Conservation (phyloP, 2,797 vertebrate genomes). For the Diceros bicornis region DNA sequence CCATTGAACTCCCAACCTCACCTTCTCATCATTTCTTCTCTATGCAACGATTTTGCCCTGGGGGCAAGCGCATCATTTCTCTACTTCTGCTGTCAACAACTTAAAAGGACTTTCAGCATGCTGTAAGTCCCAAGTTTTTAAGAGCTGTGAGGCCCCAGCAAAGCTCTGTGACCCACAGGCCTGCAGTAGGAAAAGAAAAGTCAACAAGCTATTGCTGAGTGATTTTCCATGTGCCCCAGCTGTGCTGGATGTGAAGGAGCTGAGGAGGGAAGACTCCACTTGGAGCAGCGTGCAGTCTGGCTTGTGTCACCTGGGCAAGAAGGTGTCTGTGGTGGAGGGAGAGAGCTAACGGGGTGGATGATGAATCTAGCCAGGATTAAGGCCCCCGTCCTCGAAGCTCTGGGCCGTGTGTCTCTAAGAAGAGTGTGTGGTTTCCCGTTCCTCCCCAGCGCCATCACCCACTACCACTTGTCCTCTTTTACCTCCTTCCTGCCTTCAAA, state of each 20-base stretch:
- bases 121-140: not conserved
- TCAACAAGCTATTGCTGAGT: not conserved
- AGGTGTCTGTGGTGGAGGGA: not conserved
- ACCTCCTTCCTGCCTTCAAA: constrained; percentile 64
- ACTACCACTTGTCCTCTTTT: constrained; percentile 55
- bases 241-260: not conserved
- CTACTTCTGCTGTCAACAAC: not conserved
- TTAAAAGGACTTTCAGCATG: too few species aligned
- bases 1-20: fast-evolving
- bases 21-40: fast-evolving
- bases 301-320: not conserved
- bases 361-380: fast-evolving
- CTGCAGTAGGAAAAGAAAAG: not conserved
- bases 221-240: too few species aligned
- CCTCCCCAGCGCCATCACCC: not conserved
- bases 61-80: not conserved
- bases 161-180: not conserved
- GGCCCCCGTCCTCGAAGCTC: not conserved
- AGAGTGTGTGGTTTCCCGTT: not conserved
- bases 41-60: not conserved
- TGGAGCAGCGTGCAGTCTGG: not conserved
- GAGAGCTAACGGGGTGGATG: not conserved
- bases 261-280: not conserved
- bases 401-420: not conserved
- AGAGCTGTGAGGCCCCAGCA: not conserved